These are phyloP conservation scores for Nyleta sp. DNA, from an alignment of 2,888 invertebrate genomes.

Conservation along the genomic window DNA sequence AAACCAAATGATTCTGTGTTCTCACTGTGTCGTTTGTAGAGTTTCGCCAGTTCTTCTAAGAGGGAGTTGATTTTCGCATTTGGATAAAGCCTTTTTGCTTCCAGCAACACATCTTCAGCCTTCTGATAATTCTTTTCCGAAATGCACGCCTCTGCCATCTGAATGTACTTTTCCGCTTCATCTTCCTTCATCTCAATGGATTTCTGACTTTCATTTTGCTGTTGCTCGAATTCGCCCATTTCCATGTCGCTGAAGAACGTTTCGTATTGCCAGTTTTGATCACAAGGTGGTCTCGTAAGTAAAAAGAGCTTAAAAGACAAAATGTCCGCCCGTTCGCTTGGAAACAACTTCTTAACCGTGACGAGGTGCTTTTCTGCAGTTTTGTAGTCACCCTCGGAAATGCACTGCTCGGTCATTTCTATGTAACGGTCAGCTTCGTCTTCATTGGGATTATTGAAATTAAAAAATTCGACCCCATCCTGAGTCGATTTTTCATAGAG, in stretches of 20 bases:
- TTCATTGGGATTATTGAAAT: not conserved
- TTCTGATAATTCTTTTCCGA: conserved; percentile 90
- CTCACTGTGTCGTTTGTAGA: conserved; percentile 3
- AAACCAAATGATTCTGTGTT: not conserved
- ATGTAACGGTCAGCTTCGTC: not conserved
- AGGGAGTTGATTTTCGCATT: not conserved
- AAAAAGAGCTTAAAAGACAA: not conserved
- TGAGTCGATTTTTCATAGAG: not conserved
- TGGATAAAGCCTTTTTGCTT: conserved; percentile 87
- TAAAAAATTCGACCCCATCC: not conserved
- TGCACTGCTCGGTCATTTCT: not conserved
- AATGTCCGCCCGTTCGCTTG: not conserved
- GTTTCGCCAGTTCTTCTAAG: conserved; percentile 1
- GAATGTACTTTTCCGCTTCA: conserved; percentile 93
- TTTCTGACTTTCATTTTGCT: too few relatives aligned
- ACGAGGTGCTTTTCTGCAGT: not conserved
- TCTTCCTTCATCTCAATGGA: conserved; percentile 95
- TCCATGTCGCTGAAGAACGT: too few relatives aligned
- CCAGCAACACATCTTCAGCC: conserved; percentile 93
- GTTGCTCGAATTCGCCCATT: too few relatives aligned
- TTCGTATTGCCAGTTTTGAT: not conserved
- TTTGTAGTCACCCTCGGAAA: not conserved
- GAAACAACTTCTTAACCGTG: not conserved
- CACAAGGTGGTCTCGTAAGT: not conserved
- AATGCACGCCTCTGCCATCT: conserved; percentile 90